Percentiles rank a stretch among this genome's conserved stretches.
These are phyloP conservation scores for Hypomesus transpacificus DNA, from an alignment of 2,113 vertebrate genomes.

Conservation along the genomic window DNA sequence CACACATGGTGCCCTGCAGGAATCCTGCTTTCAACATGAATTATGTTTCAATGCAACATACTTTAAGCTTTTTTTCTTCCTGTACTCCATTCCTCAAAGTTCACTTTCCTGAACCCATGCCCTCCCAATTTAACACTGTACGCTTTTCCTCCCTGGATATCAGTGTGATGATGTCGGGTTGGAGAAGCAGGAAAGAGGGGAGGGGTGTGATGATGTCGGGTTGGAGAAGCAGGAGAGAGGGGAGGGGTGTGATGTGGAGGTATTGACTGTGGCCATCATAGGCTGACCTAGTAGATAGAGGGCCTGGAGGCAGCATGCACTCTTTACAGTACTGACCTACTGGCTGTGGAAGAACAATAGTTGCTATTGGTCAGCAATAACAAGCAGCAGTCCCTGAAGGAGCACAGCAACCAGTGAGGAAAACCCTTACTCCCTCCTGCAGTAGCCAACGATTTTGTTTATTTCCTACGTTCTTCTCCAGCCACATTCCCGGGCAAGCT, in stretches of 20 bases:
- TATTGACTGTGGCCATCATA: conserved; percentile 37
- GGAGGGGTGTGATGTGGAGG: conserved; percentile 12
- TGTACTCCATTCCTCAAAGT: no score
- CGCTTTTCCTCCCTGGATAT: no score
- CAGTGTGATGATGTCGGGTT: background rate
- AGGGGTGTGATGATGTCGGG: background rate
- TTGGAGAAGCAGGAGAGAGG: background rate
- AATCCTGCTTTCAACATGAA: background rate
- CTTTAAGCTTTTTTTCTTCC: no score
- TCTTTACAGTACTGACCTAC: conserved; percentile 10
- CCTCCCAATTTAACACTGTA: no score
- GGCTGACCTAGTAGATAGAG: conserved; percentile 48
- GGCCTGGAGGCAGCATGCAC: conserved; percentile 51
- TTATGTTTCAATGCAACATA: background rate
- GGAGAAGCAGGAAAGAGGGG: background rate
- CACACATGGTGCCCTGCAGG: no score
- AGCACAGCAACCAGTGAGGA: background rate
- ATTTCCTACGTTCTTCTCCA: background rate
- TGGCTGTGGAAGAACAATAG: conserved; percentile 1
- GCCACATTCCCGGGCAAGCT: background rate
- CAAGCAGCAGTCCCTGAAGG: background rate
- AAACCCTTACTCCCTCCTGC: background rate
- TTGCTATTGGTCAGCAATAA: background rate
- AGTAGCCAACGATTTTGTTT: background rate
- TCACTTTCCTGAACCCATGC: no score